Conservation (phyloP, 2,797 vertebrate species). For the Alca torda region DNA sequence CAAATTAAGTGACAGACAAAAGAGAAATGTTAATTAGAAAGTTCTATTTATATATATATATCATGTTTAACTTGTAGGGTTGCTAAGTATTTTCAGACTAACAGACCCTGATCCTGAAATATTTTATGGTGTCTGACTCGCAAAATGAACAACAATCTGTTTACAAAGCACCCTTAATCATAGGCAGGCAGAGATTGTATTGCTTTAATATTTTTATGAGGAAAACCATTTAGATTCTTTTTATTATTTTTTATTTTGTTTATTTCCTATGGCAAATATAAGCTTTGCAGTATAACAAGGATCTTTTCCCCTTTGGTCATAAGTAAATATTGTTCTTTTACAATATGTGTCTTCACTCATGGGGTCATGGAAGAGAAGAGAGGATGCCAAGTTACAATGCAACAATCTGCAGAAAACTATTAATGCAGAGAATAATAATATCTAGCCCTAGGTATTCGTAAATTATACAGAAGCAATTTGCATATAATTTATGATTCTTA, state of each 20-base stretch:
- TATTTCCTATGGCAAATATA: slow-evolving; percentile 2
- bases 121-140: slow-evolving; percentile 10
- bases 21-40: slow-evolving; percentile 62
- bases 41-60: slow-evolving; percentile 31
- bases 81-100: slow-evolving; percentile 21
- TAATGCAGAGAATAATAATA: slow-evolving; percentile 56
- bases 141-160: slow-evolving; percentile 15
- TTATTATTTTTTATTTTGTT: not conserved
- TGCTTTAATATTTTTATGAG: slow-evolving; percentile 30
- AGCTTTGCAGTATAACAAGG: not conserved
- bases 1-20: slow-evolving; percentile 54
- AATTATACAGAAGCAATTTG: slow-evolving; percentile 62
- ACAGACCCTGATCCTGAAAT: slow-evolving; percentile 7
- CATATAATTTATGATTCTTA: slow-evolving; percentile 57
- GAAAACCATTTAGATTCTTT: not conserved
- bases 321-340: slow-evolving; percentile 33
- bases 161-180: slow-evolving; percentile 41
- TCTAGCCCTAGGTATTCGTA: slow-evolving; percentile 55
- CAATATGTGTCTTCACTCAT: not conserved
- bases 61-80: slow-evolving; percentile 9
- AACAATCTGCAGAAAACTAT: slow-evolving; percentile 14
- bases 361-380: slow-evolving; percentile 20
- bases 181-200: not conserved
- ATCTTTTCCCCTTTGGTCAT: slow-evolving; percentile 8
- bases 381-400: not conserved